These are phyloP conservation scores for Cacatua alba DNA, from an alignment of 2,113 vertebrate species.

Conservation along the genomic window DNA sequence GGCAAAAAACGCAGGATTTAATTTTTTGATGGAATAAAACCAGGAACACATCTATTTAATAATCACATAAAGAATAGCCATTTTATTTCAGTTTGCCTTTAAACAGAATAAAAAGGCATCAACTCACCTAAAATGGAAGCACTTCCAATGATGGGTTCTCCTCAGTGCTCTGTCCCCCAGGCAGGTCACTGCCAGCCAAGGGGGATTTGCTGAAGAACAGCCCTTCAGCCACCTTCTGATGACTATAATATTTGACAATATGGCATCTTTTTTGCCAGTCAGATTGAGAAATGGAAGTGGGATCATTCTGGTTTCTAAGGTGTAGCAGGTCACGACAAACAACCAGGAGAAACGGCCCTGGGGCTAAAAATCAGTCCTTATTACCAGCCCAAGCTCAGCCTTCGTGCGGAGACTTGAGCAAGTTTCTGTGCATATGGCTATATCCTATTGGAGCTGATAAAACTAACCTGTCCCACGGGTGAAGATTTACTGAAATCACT, in stretches of 20 bases:
- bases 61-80: neutral
- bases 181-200: neutral
- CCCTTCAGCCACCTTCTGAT: neutral
- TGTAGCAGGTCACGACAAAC: neutral
- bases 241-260: neutral
- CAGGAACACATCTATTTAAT: fast-evolving
- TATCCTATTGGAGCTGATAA: neutral
- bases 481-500: neutral
- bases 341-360: neutral
- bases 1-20: neutral
- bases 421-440: neutral
- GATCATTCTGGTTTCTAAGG: neutral
- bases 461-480: neutral
- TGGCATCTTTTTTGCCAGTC: neutral
- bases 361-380: neutral
- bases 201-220: neutral
- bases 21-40: neutral
- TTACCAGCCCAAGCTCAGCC: neutral
- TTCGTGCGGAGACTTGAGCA: neutral
- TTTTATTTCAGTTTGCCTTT: neutral
- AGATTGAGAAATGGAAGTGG: neutral
- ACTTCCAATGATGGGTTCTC: neutral
- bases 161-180: neutral
- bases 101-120: neutral
- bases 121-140: neutral